phyloP scores from a whole-genome alignment of 2,797 vertebrate genomes.

The Falco novaeseelandiae region DNA sequence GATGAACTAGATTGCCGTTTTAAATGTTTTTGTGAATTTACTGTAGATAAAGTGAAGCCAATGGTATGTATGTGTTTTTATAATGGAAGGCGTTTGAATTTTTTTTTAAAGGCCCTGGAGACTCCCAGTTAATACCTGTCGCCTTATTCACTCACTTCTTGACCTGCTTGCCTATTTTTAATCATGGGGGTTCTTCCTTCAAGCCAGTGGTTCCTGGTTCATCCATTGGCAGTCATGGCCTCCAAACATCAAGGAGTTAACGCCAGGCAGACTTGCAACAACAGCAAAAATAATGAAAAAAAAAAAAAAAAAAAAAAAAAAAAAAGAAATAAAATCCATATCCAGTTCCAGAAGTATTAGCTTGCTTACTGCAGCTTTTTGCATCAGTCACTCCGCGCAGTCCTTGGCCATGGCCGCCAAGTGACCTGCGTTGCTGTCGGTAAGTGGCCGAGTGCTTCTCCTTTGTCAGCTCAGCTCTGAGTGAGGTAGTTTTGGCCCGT shows the following conservation, averaged over 20 bases:
- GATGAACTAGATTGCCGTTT: slow-evolving; percentile 71
- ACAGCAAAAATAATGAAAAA: background rate
- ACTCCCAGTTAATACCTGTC: slow-evolving; percentile 54
- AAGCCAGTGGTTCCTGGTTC: slow-evolving; percentile 37
- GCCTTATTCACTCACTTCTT: slow-evolving; percentile 53
- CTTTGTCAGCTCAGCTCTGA: background rate
- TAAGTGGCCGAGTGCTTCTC: background rate
- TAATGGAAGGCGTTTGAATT: slow-evolving; percentile 62
- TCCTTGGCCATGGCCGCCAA: background rate
- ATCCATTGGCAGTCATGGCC: slow-evolving; percentile 28
- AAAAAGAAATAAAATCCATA: background rate
- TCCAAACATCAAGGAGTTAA: slow-evolving; percentile 47
- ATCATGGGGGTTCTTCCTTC: slow-evolving; percentile 7
- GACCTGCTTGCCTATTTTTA: slow-evolving; percentile 36
- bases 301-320: too few relatives aligned
- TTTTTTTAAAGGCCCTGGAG: slow-evolving; percentile 48
- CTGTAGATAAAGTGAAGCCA: slow-evolving; percentile 76
- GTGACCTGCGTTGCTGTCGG: background rate
- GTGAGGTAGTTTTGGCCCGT: background rate
- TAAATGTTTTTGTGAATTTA: slow-evolving; percentile 74
- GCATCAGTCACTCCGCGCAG: background rate
- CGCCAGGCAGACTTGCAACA: background rate
- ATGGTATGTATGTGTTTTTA: slow-evolving; percentile 70
- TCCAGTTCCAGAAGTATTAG: background rate
- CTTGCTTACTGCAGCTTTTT: slow-evolving; percentile 21